Base-by-base conservation (phyloP, 2,888 invertebrate species). In the Agrilus biguttatus region DNA sequence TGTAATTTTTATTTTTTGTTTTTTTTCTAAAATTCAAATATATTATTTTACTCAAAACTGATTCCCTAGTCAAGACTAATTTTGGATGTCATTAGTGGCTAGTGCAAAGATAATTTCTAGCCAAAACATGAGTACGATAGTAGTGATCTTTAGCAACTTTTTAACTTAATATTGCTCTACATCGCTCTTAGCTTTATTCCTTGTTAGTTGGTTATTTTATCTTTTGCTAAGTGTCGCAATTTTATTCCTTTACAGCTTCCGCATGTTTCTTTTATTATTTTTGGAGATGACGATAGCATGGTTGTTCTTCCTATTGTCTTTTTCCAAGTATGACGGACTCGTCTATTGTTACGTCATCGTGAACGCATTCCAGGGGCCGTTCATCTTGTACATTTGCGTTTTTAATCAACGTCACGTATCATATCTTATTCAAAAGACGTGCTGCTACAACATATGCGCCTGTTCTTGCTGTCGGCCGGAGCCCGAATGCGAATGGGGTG, bases 401-500 rank as follows among this genome's bases (percentile, higher is more conserved):
- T 67, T 83, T 39, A 75, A 83, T 41, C 87, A 87, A 57, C 78
- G 80, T 46, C 82, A 87, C 56, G 87, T 89, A 1, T 80, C 78
- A 8, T 86, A 81, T 64, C 67, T 88, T 43, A 64, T 88, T 38
- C 75, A 80, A 47, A 87, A 88, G 64, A 81, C 83, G 41, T 88
- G 86, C 64, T 84, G 83, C 55, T 83, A 83, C 58, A 77, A 77
- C 32, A 63, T 61, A 44, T 69, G 68, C 47, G 50, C 64, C 14
- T 69, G 67, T 48, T 62, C 69, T 39, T 75, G 74, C 47, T 75
- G 74, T 52, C 63, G 65, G 42, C 65, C 64, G 7, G 79, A 84
- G 49, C 80, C 80, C 1, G 74, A 81, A 23, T 79, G 80, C 3
- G 87, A 88, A 56, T 88, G 87, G 87, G 88, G 88, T 0, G 88